These are phyloP conservation scores for Telenomus remus DNA, from an alignment of 1,140 invertebrate genomes.

Conservation along the genomic window DNA sequence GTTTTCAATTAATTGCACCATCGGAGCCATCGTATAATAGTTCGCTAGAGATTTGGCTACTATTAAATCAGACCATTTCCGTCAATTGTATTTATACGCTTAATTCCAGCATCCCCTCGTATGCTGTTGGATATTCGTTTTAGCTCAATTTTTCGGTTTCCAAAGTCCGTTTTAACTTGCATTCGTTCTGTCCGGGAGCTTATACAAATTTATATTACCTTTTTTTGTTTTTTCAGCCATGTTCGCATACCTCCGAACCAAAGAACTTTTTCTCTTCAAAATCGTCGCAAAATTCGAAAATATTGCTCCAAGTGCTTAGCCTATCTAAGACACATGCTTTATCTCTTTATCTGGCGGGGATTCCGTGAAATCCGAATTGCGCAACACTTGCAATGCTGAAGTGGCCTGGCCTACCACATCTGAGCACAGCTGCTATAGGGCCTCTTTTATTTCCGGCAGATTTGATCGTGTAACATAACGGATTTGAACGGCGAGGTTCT, in stretches of 20 bases:
- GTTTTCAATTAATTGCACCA: constrained; percentile 16
- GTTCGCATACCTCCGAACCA: no score
- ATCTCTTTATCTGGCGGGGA: constrained; percentile 2
- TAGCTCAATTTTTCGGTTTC: not conserved
- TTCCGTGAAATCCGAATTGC: constrained; percentile 10
- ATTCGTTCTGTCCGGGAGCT: no score
- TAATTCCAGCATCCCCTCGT: not conserved
- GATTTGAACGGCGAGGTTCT: constrained; percentile 25
- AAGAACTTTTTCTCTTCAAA: not conserved
- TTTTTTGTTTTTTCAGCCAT: no score
- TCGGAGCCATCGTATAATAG: not conserved
- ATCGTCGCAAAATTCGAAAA: not conserved
- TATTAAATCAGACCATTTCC: constrained; percentile 1
- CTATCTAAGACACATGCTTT: not conserved
- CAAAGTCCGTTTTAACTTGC: no score
- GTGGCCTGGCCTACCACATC: constrained; percentile 23
- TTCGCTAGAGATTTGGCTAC: not conserved
- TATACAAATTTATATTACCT: no score
- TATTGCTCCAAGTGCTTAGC: no score
- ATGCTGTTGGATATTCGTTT: not conserved
- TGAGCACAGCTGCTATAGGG: constrained; percentile 41
- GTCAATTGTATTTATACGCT: not conserved
- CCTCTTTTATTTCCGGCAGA: constrained; percentile 40
- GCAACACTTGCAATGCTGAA: not conserved
- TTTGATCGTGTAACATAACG: constrained; percentile 42